A percentile compares a stretch with the other conserved stretches of the same genome.
These are phyloP conservation scores for Xiphophorus birchmanni DNA, from an alignment of 2,797 vertebrate species.

Conservation along the genomic window DNA sequence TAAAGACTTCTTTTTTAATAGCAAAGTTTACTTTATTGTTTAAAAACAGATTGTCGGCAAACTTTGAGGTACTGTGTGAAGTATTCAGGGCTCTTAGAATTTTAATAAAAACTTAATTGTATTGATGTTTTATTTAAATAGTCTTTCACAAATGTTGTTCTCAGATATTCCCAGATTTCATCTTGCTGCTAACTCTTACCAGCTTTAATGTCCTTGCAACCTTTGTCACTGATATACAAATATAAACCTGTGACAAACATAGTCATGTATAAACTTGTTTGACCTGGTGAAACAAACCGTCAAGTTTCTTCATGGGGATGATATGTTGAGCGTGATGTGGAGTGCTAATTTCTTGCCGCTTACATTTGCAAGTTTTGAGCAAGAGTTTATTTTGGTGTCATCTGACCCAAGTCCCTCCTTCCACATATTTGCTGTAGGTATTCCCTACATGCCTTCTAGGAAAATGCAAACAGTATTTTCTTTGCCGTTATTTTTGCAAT, in stretches of 20 bases:
- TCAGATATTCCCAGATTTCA: not conserved
- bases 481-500: not conserved
- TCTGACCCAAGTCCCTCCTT: not conserved
- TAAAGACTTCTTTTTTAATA: not conserved
- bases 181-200: not conserved
- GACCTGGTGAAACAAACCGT: no score
- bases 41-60: not conserved
- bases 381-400: not conserved
- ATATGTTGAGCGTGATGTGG: not conserved
- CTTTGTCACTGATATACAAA: no score
- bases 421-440: not conserved
- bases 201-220: not conserved
- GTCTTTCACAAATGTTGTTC: not conserved
- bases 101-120: not conserved
- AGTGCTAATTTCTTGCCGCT: not conserved
- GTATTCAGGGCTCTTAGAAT: not conserved
- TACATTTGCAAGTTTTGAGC: not conserved
- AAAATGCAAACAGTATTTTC: not conserved
- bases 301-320: not conserved
- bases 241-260: no score
- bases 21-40: not conserved
- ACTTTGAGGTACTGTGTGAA: not conserved
- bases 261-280: no score
- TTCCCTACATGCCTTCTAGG: not conserved
- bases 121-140: not conserved